Evolutionary conservation across 2,888 invertebrate genomes (phyloP).

Genomic region (Aleiodes alternator): DNA sequence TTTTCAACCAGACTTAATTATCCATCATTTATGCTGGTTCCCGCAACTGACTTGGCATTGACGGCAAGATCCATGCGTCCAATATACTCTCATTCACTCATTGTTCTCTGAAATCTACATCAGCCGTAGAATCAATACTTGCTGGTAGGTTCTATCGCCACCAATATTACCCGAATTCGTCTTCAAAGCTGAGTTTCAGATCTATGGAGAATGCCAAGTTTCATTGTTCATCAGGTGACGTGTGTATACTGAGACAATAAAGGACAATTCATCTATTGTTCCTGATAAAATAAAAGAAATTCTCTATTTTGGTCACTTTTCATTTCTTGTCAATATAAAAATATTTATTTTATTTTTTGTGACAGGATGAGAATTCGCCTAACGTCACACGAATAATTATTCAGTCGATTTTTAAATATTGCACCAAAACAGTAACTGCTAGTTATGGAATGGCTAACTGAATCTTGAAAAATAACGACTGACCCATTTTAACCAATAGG

Average conservation of each 20-base stretch:
- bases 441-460: too few species aligned
- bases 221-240: constrained; percentile 11
- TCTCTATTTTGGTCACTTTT: too few species aligned
- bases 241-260: background rate
- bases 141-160: constrained; percentile 6
- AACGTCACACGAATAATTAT: too few species aligned
- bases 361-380: too few species aligned
- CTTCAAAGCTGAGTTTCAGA: constrained; percentile 27
- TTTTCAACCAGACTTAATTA: constrained; percentile 27
- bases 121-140: constrained; percentile 6
- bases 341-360: too few species aligned
- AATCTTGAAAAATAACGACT: too few species aligned
- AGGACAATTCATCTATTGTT: constrained; percentile 7
- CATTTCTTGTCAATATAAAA: too few species aligned
- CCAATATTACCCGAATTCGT: constrained; percentile 19
- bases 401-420: too few species aligned
- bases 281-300: too few species aligned
- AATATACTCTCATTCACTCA: background rate
- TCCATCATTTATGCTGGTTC: constrained; percentile 27
- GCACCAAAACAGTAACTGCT: too few species aligned
- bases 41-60: background rate
- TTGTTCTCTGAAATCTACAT: constrained; percentile 4
- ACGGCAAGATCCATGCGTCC: constrained; percentile 27
- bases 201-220: constrained; percentile 4
- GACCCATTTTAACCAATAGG: too few species aligned